phyloP scores from a whole-genome alignment of 2,113 vertebrate species.

The Anthoscopus minutus region DNA sequence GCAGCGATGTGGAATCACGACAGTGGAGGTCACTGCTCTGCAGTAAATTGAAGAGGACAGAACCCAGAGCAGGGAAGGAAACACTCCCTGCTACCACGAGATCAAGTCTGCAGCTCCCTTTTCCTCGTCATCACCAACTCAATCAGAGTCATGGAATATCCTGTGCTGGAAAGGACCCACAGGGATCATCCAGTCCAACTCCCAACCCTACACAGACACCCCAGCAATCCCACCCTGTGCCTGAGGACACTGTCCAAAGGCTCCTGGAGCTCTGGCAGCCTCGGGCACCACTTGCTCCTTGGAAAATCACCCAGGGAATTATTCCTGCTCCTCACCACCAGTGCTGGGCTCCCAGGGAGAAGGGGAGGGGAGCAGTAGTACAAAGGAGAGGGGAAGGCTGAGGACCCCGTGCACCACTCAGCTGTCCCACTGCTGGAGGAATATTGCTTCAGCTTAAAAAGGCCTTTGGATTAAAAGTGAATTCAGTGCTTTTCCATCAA shows the following conservation, averaged over 20 bases:
- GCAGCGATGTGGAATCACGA: background rate
- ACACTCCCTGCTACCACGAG: fast-evolving
- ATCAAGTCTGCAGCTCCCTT: background rate
- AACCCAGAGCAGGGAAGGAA: background rate
- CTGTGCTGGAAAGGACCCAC: background rate
- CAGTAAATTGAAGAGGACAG: background rate
- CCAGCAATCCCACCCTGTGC: background rate
- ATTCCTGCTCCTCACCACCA: background rate
- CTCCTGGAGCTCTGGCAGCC: background rate
- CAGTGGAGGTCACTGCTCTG: background rate
- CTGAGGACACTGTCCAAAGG: background rate
- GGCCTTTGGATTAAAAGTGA: constrained; percentile 61
- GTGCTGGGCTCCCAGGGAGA: fast-evolving
- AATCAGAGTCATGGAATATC: background rate
- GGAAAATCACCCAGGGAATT: background rate
- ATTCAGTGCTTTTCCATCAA: constrained; percentile 39
- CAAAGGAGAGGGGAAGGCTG: background rate
- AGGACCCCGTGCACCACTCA: background rate
- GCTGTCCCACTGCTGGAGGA: background rate
- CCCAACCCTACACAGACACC: background rate
- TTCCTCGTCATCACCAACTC: background rate
- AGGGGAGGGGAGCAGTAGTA: background rate
- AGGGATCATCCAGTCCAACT: background rate
- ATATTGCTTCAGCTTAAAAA: constrained; percentile 57
- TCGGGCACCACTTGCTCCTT: background rate